Conservation (phyloP, 2,113 vertebrate genomes). For the Triplophysa dalaica region DNA sequence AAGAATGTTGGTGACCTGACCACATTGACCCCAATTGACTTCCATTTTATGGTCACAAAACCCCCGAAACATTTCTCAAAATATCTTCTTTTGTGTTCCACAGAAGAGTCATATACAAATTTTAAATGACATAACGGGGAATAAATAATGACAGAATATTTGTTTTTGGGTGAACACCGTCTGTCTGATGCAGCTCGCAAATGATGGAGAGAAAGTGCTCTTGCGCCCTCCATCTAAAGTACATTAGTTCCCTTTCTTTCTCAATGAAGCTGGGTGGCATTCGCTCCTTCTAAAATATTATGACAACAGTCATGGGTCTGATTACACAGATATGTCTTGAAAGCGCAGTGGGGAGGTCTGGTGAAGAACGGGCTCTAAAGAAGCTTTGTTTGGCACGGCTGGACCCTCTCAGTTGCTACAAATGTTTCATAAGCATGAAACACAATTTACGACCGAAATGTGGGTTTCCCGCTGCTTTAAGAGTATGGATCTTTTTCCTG, state of each 20-base stretch:
- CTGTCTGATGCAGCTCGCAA: background rate
- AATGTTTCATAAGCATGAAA: constrained; percentile 19
- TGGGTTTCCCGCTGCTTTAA: background rate
- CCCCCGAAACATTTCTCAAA: too few species aligned
- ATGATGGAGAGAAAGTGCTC: constrained; percentile 19
- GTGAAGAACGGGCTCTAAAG: constrained; percentile 30
- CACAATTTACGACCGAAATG: constrained; percentile 14
- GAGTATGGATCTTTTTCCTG: background rate
- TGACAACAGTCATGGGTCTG: constrained; percentile 39
- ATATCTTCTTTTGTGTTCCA: too few species aligned
- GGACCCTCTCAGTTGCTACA: constrained; percentile 25
- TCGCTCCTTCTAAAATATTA: constrained; percentile 52
- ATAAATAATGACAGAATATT: too few species aligned
- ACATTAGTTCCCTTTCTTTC: constrained; percentile 40
- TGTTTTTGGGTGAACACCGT: too few species aligned
- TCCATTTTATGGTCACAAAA: too few species aligned
- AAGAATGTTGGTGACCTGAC: too few species aligned
- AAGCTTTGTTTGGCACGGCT: constrained; percentile 38
- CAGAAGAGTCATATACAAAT: too few species aligned
- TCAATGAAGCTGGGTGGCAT: constrained; percentile 48
- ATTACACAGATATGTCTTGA: constrained; percentile 44
- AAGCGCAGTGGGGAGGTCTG: constrained; percentile 22
- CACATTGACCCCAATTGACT: too few species aligned
- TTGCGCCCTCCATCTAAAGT: background rate
- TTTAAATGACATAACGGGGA: too few species aligned